Evolutionary conservation across 2,888 invertebrate species (phyloP).

Genomic region (Allygus modestus): DNA sequence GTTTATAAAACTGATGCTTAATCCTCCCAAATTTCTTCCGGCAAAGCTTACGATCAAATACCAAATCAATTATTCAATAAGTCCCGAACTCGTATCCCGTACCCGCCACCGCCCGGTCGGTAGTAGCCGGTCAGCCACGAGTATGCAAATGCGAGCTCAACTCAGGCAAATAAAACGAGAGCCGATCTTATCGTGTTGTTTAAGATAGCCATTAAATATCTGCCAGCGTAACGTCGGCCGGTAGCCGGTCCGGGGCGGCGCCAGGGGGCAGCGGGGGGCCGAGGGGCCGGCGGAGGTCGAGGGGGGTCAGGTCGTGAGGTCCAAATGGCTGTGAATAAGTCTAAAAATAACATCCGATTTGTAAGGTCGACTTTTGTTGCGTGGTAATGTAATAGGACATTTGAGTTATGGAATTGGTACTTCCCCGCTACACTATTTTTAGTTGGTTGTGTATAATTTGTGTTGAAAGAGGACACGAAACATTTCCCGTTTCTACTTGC

Average conservation of each 20-base stretch:
- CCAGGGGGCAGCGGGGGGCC: background rate
- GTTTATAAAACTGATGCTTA: too few species aligned
- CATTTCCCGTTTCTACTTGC: too few species aligned
- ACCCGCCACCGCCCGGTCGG: background rate
- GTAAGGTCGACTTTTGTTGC: background rate
- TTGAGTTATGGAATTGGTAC: background rate
- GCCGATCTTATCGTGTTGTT: conserved; percentile 23
- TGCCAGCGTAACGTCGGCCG: background rate
- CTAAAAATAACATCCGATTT: conserved; percentile 1
- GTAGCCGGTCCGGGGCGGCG: background rate
- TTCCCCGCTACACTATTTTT: too few species aligned
- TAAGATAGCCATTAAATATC: conserved; percentile 42
- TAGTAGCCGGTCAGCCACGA: background rate
- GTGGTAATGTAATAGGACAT: background rate
- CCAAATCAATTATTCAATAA: conserved; percentile 27
- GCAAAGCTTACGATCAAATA: too few species aligned
- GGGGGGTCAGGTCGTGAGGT: background rate
- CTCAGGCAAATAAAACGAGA: conserved; percentile 19
- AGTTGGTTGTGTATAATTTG: too few species aligned
- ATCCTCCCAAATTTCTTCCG: too few species aligned
- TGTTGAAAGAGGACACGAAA: too few species aligned
- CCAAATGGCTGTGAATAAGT: too few species aligned
- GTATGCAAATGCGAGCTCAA: conserved; percentile 2
- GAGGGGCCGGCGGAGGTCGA: background rate
- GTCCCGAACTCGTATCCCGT: background rate